Percentiles rank a stretch among this genome's conserved stretches.
phyloP scores from a whole-genome alignment of 2,113 vertebrate genomes.

The Ramphastos sulfuratus region DNA sequence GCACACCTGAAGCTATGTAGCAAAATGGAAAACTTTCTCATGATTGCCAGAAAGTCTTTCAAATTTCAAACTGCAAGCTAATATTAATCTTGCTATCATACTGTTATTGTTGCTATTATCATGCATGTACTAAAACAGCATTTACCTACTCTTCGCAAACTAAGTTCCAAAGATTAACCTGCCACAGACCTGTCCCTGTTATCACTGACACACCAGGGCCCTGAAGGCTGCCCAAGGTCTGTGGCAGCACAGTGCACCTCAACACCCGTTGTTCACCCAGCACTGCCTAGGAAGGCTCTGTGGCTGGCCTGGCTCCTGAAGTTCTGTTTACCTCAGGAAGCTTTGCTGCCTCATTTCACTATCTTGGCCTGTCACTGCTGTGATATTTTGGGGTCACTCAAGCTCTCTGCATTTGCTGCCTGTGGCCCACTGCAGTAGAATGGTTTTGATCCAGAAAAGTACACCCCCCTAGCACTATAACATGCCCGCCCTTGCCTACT shows the following conservation, averaged over 20 bases:
- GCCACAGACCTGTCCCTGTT: rapidly evolving
- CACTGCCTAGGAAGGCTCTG: rapidly evolving
- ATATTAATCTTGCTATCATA: rapidly evolving
- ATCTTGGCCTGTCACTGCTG: background rate
- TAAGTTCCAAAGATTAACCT: background rate
- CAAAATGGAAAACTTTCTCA: background rate
- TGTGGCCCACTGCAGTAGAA: rapidly evolving
- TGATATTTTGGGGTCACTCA: background rate
- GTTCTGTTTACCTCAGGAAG: background rate
- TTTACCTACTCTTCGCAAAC: background rate
- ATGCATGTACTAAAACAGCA: background rate
- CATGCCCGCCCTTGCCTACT: rapidly evolving
- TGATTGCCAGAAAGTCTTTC: background rate
- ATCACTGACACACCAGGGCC: background rate
- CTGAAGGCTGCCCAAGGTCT: rapidly evolving
- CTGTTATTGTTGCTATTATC: background rate
- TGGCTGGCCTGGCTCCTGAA: rapidly evolving
- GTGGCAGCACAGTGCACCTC: rapidly evolving
- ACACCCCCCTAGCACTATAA: rapidly evolving
- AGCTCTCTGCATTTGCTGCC: background rate
- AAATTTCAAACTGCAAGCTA: background rate
- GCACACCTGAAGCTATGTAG: background rate
- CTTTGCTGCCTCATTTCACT: rapidly evolving
- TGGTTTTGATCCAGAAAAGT: rapidly evolving
- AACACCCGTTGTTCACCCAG: rapidly evolving